phyloP scores from a whole-genome alignment of 2,888 invertebrate genomes.

The Tenthredo scrophulariae region DNA sequence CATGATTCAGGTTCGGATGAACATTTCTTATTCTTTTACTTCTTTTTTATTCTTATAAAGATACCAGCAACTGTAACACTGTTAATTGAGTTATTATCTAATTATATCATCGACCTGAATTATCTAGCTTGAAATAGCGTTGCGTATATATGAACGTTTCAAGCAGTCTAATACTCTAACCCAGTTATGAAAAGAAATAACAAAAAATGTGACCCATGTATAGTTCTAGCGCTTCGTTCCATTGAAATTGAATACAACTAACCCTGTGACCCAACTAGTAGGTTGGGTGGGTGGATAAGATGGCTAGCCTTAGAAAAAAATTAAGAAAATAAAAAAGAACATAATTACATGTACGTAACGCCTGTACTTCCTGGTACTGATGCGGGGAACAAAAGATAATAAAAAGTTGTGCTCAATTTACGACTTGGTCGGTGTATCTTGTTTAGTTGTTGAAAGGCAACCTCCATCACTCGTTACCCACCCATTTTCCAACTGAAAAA shows the following conservation, averaged over 20 bases:
- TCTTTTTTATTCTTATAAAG: not conserved
- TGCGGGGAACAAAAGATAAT: slow-evolving; percentile 31
- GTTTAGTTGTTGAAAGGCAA: slow-evolving; percentile 49
- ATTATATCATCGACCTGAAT: slow-evolving; percentile 39
- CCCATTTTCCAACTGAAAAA: slow-evolving; percentile 51
- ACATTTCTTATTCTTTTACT: not conserved
- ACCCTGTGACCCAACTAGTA: slow-evolving; percentile 30
- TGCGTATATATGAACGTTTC: slow-evolving; percentile 35
- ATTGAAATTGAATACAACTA: slow-evolving; percentile 35
- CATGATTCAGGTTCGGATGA: not conserved
- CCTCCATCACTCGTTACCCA: slow-evolving; percentile 51
- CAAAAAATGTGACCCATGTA: not conserved
- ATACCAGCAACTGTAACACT: slow-evolving; percentile 9
- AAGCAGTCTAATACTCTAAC: not conserved
- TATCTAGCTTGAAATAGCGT: not conserved
- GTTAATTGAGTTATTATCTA: slow-evolving; percentile 52
- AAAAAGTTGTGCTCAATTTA: slow-evolving; percentile 52
- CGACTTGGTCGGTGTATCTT: slow-evolving; percentile 45
- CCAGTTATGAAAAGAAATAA: not conserved
- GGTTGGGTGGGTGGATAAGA: slow-evolving; percentile 28
- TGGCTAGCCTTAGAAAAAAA: not conserved
- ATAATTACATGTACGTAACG: slow-evolving; percentile 41
- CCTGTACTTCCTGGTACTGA: slow-evolving; percentile 35
- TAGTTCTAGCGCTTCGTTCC: slow-evolving; percentile 16
- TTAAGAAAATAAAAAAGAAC: not conserved